Base-by-base conservation (phyloP, 2,797 vertebrate genomes). In the Hozukius guyotensis region DNA sequence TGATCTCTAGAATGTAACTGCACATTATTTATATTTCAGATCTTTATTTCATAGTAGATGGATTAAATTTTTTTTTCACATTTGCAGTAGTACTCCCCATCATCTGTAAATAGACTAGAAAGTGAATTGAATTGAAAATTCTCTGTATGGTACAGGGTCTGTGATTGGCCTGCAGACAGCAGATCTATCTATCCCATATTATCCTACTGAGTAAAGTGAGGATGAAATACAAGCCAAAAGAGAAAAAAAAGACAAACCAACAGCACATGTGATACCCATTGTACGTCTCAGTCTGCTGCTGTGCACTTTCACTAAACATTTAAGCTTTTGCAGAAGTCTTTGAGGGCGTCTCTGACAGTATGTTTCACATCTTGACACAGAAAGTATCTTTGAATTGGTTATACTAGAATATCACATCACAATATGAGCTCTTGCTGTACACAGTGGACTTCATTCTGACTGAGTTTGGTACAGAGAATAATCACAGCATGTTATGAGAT, bases 401-500 rank as follows among this genome's bases (percentile, higher is more conserved):
- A 20, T 36, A 55, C 32, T 66, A 13, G 53, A 67, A 31, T 74
- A n/a, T 34, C 25, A 68, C 14, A 16, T 82, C 36, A 1, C 46
- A 70, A 3, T n/a, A 25, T 25, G 31, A 61, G 55, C 32, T 59
- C 24, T 11, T 65, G 64, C 64, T 65, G 64, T 62, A 68, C 69
- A 78, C 16, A 49, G 69, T 83, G 34, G 49, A 78, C 32, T 49
- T 57, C 32, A 34, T 34, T 74, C 53, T 73, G 31, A 69, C 75
- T 61, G 46, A 31, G n/a, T 78, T 75, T 52, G 3, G 29, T 62
- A 32, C 7, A 42, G 27, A 75, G 63, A 70, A 75, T 72, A 73
- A 86, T 88, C 80, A 64, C 32, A 49, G 72, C 65, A 31, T 10
- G 13, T 72, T 42, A 25, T 53, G 64, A 81, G 67, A 78, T 59